Conservation (phyloP, 2,113 vertebrate genomes). For the Noctilio leporinus region DNA sequence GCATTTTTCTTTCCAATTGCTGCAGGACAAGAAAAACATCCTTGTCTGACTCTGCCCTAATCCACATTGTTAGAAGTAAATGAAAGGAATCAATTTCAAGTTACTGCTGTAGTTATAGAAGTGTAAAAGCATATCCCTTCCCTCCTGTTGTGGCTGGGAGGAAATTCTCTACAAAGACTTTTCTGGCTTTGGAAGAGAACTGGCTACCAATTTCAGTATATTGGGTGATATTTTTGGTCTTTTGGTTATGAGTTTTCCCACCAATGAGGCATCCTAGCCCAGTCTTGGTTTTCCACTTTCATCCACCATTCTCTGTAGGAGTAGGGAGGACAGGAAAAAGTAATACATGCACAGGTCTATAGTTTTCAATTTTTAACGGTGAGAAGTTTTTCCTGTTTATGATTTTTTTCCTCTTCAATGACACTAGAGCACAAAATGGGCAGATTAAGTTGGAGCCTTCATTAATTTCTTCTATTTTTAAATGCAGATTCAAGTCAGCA, state of each 20-base stretch:
- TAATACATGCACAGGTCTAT: not conserved
- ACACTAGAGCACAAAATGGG: not conserved
- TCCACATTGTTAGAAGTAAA: constrained; percentile 8
- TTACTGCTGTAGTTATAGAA: not conserved
- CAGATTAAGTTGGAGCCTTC: not conserved
- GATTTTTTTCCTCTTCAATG: not conserved
- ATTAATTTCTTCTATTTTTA: not conserved
- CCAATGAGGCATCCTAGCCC: not conserved
- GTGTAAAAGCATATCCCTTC: not conserved
- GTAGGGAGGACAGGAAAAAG: not conserved
- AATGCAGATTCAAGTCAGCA: not conserved
- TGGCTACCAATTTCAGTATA: not conserved
- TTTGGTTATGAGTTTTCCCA: not conserved
- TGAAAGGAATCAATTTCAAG: constrained; percentile 19
- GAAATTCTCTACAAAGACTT: not conserved
- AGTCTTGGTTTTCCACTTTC: not conserved
- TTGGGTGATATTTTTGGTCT: not conserved
- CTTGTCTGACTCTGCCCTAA: constrained; percentile 23
- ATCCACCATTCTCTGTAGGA: not conserved
- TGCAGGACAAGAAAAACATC: constrained; percentile 9
- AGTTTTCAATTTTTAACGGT: not conserved
- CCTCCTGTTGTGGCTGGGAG: not conserved
- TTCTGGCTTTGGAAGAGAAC: not conserved
- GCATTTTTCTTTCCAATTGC: not conserved
- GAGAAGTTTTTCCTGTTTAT: not conserved